Evolutionary conservation across 64 coral and sea anemone genomes (phyloP).

Genomic region (Hydrozoanthus tunicans): DNA sequence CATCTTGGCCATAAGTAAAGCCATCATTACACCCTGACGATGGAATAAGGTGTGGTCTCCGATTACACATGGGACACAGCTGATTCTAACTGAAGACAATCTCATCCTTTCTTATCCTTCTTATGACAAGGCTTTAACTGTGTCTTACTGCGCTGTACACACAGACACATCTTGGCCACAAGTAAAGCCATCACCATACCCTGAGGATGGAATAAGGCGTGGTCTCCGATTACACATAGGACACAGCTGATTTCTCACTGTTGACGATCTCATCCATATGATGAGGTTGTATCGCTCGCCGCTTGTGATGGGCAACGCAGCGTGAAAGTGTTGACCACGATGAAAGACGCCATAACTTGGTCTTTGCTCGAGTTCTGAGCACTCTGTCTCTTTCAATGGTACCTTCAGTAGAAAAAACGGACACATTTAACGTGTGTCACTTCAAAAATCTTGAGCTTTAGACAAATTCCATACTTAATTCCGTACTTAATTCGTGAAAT

Average conservation of each 20-base stretch:
- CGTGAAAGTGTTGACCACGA: conserved; percentile 92
- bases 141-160: conserved; percentile 27
- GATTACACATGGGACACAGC: conserved; percentile 73
- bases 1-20: conserved; percentile 47
- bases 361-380: conserved; percentile 69
- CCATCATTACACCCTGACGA: conserved; percentile 67
- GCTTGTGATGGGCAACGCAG: conserved; percentile 76
- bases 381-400: conserved; percentile 65
- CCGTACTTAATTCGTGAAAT: neutral
- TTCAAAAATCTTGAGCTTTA: neutral
- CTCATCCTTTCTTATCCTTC: conserved; percentile 41
- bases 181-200: conserved; percentile 89
- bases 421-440: neutral
- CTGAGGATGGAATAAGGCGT: conserved; percentile 48
- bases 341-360: conserved; percentile 76
- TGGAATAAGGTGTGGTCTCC: conserved; percentile 47
- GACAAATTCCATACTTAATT: neutral
- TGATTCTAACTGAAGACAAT: conserved; percentile 56
- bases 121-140: neutral
- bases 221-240: conserved; percentile 88
- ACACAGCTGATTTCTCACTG: conserved; percentile 75
- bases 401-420: conserved; percentile 43
- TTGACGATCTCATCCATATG: conserved; percentile 93
- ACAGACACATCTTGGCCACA: neutral
- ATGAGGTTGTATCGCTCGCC: conserved; percentile 90